Evolutionary conservation across 2,113 vertebrate species (phyloP), one percentile per base, ranked within the genome.

Genomic region (Microtus oregoni): DNA sequence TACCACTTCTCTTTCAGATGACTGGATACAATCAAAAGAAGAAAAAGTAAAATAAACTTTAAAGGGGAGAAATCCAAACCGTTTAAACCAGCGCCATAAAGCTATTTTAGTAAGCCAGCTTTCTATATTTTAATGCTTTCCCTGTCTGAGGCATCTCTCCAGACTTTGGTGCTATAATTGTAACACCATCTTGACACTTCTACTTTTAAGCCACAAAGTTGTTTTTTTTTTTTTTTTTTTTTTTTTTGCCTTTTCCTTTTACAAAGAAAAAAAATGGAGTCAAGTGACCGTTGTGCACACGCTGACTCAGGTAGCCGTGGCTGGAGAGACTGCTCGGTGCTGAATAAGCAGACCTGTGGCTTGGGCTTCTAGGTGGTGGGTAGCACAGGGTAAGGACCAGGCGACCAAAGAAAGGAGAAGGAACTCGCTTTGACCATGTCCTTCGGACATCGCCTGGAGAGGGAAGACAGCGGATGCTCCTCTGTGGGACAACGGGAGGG

Each of bases 101-200:
- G 94, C 97, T 97, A 97, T 98, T 98, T 98, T 96, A 94, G 97
- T 94, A 96, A 97, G 86, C 92, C 92, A 94, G 95, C 93, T 97
- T 97, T 98, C 97, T 98, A 97, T 97, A 96, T 97, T 96, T 97
- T 97, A 86, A 96, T 95, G 94, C 96, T 97, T 97, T 96, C 97
- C 96, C 93, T 94, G 97, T 97, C 95, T 96, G 97, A 97, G 96
- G 97, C 97, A 96, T 94, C 83, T 94, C 95, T 98, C 97, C 97
- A 98, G 96, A 96, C 93, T 97, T 75, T 86, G 92, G 94, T 97
- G 95, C 97, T 98, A 97, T 96, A 98, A 97, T 96, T 98, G 92
- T 97, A 96, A 91, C 94, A 96, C 97, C 97, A 97, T 98, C 97
- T 98, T 98, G 97, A 98, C 97, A 97, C 97, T 96, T 96, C 95